These are phyloP conservation scores for Cordilura impudica DNA, from an alignment of 2,888 invertebrate genomes.

Conservation along the genomic window DNA sequence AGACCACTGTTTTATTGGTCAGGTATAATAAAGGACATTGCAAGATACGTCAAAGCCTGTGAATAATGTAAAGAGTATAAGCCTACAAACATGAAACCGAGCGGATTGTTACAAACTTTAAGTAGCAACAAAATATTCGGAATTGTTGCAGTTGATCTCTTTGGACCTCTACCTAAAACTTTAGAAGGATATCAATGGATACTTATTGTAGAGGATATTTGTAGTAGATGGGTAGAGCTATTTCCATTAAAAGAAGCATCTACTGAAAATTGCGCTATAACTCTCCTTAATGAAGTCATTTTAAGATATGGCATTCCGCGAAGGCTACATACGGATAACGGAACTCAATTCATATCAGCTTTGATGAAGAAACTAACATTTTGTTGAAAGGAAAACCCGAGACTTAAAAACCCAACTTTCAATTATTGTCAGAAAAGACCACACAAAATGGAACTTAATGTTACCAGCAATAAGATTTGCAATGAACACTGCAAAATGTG, in stretches of 20 bases:
- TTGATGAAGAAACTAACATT: constrained; percentile 70
- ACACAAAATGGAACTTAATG: not conserved
- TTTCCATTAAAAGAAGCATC: constrained; percentile 14
- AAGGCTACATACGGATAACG: constrained; percentile 28
- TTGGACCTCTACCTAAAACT: constrained; percentile 33
- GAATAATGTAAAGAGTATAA: constrained; percentile 18
- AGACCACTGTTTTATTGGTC: constrained; percentile 26
- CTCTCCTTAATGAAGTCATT: constrained; percentile 21
- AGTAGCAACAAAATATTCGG: constrained; percentile 22
- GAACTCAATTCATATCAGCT: constrained; percentile 12
- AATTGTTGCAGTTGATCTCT: constrained; percentile 40
- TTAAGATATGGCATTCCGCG: constrained; percentile 20
- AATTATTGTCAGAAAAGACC: constrained; percentile 16
- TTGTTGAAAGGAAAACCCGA: constrained; percentile 57
- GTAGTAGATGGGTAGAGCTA: constrained; percentile 33
- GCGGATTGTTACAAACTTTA: constrained; percentile 19
- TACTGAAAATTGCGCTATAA: constrained; percentile 9
- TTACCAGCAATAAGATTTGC: constrained; percentile 15
- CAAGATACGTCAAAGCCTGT: constrained; percentile 20
- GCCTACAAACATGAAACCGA: constrained; percentile 14
- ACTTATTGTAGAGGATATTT: no score
- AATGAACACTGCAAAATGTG: constrained; percentile 18
- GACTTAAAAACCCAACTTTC: not conserved
- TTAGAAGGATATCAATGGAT: constrained; percentile 23
- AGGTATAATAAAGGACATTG: constrained; percentile 11